phyloP scores from a whole-genome alignment of 2,888 invertebrate genomes.

The Lithodes maja region DNA sequence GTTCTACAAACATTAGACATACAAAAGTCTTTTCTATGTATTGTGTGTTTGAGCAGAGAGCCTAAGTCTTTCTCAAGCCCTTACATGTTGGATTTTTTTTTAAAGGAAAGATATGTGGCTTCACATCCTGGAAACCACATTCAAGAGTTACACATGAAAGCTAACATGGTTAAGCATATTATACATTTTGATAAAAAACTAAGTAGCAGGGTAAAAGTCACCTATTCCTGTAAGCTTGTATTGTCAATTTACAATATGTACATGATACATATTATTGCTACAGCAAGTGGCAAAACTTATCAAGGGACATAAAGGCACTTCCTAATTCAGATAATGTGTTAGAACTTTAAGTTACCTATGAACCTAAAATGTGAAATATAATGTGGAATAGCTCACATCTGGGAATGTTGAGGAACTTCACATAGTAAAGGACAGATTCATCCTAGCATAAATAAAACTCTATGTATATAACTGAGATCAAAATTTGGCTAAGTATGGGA shows the following conservation, averaged over 20 bases:
- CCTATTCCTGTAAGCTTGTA: conserved; percentile 65
- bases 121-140: conserved; percentile 28
- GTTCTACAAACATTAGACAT: conserved; percentile 44
- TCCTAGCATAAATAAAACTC: conserved; percentile 36
- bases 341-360: conserved; percentile 35
- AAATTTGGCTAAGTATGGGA: conserved; percentile 50
- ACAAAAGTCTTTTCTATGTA: conserved; percentile 63
- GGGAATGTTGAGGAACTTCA: conserved; percentile 65
- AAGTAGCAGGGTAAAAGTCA: conserved; percentile 60
- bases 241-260: conserved; percentile 62
- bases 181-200: conserved; percentile 61
- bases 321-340: conserved; percentile 66
- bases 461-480: conserved; percentile 56
- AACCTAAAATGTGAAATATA: conserved; percentile 46
- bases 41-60: conserved; percentile 63
- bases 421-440: conserved; percentile 36
- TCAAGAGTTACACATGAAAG: conserved; percentile 28
- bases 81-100: conserved; percentile 48
- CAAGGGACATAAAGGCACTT: conserved; percentile 67
- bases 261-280: conserved; percentile 63
- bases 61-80: conserved; percentile 57
- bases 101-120: conserved; percentile 49
- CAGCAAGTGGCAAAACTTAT: conserved; percentile 62
- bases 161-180: conserved; percentile 62
- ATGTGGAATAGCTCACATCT: conserved; percentile 31